A percentile compares a stretch with the other conserved stretches of the same genome.
These are phyloP conservation scores for Euwallacea fornicatus DNA, from an alignment of 1,140 invertebrate species.

Conservation along the genomic window DNA sequence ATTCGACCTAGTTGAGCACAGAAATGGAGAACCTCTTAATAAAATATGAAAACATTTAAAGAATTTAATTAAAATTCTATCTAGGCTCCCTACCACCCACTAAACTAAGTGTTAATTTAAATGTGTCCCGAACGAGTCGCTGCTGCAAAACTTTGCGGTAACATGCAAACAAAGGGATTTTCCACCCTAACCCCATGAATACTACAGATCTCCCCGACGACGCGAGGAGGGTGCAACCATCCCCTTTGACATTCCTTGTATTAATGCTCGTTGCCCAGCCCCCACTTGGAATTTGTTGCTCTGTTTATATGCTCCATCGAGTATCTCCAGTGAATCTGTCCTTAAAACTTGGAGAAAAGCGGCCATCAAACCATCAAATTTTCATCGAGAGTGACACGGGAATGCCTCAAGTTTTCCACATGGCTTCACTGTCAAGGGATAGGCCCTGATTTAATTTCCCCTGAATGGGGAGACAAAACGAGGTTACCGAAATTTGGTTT, in stretches of 20 bases:
- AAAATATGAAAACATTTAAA: slow-evolving; percentile 8
- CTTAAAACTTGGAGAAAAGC: slow-evolving; percentile 4
- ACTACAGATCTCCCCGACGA: slow-evolving; percentile 14
- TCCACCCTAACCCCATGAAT: slow-evolving; percentile 29
- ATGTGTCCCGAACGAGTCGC: slow-evolving; percentile 27
- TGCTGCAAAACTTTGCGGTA: slow-evolving; percentile 26
- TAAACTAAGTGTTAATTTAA: slow-evolving; percentile 22
- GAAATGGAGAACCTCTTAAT: not conserved
- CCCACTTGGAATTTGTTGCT: slow-evolving; percentile 28
- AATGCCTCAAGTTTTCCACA: slow-evolving; percentile 28
- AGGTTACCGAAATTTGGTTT: slow-evolving; percentile 16
- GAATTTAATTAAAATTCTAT: slow-evolving; percentile 15
- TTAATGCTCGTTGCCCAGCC: slow-evolving; percentile 26
- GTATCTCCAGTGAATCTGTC: slow-evolving; percentile 3
- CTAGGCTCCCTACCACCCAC: not conserved
- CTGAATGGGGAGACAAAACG: slow-evolving; percentile 10
- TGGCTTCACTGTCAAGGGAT: slow-evolving; percentile 22
- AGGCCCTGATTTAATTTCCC: slow-evolving; percentile 32
- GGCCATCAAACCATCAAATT: slow-evolving; percentile 25
- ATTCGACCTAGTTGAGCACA: no score
- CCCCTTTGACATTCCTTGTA: slow-evolving; percentile 35
- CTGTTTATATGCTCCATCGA: slow-evolving; percentile 26
- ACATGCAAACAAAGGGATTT: slow-evolving; percentile 36
- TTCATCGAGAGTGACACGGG: slow-evolving; percentile 6
- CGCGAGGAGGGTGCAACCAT: slow-evolving; percentile 16